Base-by-base conservation (phyloP, 2,113 vertebrate species). In the Lampris incognitus region DNA sequence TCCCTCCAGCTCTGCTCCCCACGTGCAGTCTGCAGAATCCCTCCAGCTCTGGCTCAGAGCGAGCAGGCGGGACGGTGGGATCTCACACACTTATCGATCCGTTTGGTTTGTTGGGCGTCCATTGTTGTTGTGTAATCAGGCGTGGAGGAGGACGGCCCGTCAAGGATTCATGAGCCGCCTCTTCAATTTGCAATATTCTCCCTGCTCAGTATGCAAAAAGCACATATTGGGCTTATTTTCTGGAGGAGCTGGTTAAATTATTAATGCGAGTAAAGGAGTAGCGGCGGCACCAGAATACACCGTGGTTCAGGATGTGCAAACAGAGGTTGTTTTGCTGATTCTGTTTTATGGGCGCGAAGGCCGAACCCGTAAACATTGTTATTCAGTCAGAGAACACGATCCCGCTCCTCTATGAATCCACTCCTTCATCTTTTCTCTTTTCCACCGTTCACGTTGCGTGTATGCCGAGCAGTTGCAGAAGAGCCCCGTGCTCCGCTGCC, bases 91-190 rank as follows among this genome's bases (percentile, higher is more conserved):
- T 90, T 93, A 91, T 92, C 80, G 85, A 89, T 92, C 78, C 80
- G 68, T 85, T 71, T 78, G 82, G 85, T 85, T 90, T 89, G 86
- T 84, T 87, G 89, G 90, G 76, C 70, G 75, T 85, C 79, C 76
- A 85, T 92, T 93, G 92, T 91, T 92, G 81, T 85, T 88, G 91
- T 83, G 83, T 89, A 91, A 89, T 87, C 87, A 84, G 75, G 86
- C 84, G 44, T 75, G 71, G 86, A 66, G 55, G 41, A 74, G 81
- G 77, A 69, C 48, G 46, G 74, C 74, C 56, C 64, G 87, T 84
- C 71, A 66, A 58, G 82, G 73, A 88, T 90, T 86, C 69, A 87
- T 69, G 67, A 77, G 74, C 67, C 41, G 36, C 67, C 9, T 55
- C 69, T 86, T 64, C 73, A 65, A 67, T 60, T 74, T 56, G n/a